Evolutionary conservation across 2,888 invertebrate species (phyloP).

Genomic region (Diabrotica balteata): DNA sequence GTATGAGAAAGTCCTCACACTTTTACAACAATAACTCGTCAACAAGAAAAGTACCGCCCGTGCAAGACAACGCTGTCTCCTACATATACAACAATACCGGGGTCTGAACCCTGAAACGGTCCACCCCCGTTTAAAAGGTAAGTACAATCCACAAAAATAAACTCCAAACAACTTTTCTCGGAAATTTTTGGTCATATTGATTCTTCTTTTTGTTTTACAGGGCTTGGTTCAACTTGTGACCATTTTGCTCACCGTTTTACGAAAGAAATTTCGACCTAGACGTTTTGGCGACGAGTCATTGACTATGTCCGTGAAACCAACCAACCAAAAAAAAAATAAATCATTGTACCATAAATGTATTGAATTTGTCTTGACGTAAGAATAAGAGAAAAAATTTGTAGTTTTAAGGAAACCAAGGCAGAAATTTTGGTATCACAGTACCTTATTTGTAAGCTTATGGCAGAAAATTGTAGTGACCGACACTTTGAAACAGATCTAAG

Average conservation of each 20-base stretch:
- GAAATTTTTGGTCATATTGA: neutral
- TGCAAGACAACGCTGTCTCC: constrained; percentile 57
- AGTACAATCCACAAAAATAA: too few relatives aligned
- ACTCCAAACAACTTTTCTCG: neutral
- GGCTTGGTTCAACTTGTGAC: constrained; percentile 21
- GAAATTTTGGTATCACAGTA: constrained; percentile 40
- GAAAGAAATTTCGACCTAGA: neutral
- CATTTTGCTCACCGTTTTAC: constrained; percentile 24
- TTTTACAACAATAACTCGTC: constrained; percentile 74
- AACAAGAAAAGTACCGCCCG: constrained; percentile 59
- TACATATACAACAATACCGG: constrained; percentile 77
- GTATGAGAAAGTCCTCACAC: constrained; percentile 84
- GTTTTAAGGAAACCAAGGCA: constrained; percentile 39
- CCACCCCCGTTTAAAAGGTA: constrained; percentile 6
- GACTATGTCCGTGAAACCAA: constrained; percentile 23
- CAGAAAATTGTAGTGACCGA: constrained; percentile 34
- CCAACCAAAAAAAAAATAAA: constrained; percentile 5
- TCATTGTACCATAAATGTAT: constrained; percentile 31
- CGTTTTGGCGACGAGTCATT: constrained; percentile 7
- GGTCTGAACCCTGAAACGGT: constrained; percentile 59
- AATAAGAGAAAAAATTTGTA: constrained; percentile 24
- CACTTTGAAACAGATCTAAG: constrained; percentile 21
- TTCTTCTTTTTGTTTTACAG: constrained; percentile 12
- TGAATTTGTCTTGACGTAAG: constrained; percentile 28
- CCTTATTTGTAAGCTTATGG: constrained; percentile 44